Evolutionary conservation across 2,797 vertebrate genomes (phyloP), one percentile per base, ranked within the genome.

Genomic region (Enteromius anoplus): DNA sequence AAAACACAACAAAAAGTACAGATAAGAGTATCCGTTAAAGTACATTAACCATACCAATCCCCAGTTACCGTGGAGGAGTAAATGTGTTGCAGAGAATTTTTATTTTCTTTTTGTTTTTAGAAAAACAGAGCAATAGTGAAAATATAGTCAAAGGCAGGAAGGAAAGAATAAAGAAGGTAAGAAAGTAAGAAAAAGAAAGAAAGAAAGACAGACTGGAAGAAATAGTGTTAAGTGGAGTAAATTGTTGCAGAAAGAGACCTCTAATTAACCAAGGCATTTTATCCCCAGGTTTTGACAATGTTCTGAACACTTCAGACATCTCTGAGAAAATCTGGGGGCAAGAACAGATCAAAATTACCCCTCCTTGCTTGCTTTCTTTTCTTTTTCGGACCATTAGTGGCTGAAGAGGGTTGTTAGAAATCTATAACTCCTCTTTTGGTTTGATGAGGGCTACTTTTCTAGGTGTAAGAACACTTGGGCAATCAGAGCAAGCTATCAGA

Each of bases 301-400:
- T 51, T 85, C 58, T 15, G 64, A 85, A 47, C 71, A 82, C 80
- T 82, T 84, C 47, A 84, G 26, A 75, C n/a, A 64, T 76, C 73
- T 78, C 62, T 37, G 42, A 51, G 79, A 88, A 86, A 80, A 84
- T 86, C 47, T 49, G 19, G 66, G 65, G 87, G 55, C 81, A 68
- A 80, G 34, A 85, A 73, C 4, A 80, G 55, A 58, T 53, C 62
- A 73, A 76, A 72, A 75, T 79, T 40, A 62, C 40, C 66, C 75
- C 55, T 77, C 15, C 23, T 15, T 80, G 62, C 21, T 42, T 15
- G 19, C 81, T 77, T 83, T 66, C 64, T 78, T 80, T 82, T 87
- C 82, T 65, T 65, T 75, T 88, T 83, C n/a, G 69, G 42, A 76
- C 85, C 85, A 87, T 89, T 87, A 86, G 73, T 14, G 68, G 53